phyloP scores from a whole-genome alignment of 64 coral and sea anemone genomes.

The Cladopsammia gracilis region DNA sequence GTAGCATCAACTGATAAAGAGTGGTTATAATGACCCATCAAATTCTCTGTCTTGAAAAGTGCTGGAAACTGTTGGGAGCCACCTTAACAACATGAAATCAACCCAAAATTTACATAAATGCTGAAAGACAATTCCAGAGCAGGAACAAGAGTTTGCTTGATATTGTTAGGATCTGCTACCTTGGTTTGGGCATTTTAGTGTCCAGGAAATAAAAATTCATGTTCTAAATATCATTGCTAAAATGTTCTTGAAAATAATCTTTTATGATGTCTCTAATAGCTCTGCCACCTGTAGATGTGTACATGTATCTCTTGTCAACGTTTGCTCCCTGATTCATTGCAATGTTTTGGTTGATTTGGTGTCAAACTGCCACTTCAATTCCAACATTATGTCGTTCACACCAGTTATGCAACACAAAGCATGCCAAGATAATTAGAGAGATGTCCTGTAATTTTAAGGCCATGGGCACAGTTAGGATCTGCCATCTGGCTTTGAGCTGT shows the following conservation, averaged over 20 bases:
- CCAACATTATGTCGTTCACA: constrained; percentile 38
- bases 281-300: constrained; percentile 52
- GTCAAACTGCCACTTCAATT: constrained; percentile 14
- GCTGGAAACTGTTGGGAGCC: no score
- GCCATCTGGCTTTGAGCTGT: constrained; percentile 41
- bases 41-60: no score
- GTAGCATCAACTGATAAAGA: no score
- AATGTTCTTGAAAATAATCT: constrained; percentile 63
- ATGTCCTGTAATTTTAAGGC: constrained; percentile 51
- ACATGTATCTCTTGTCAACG: constrained; percentile 68
- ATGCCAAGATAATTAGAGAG: constrained; percentile 28
- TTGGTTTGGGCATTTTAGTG: no score
- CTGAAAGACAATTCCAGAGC: no score
- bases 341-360: constrained; percentile 6
- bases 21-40: no score
- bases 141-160: no score
- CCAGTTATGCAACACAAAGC: constrained; percentile 56
- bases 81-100: no score
- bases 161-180: no score
- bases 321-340: not conserved
- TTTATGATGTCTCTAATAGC: constrained; percentile 32
- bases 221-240: no score
- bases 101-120: no score
- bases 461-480: constrained; percentile 11
- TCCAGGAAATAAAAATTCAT: no score